Evolutionary conservation across 2,888 invertebrate genomes (phyloP).

Genomic region (Amphimallon solstitiale): DNA sequence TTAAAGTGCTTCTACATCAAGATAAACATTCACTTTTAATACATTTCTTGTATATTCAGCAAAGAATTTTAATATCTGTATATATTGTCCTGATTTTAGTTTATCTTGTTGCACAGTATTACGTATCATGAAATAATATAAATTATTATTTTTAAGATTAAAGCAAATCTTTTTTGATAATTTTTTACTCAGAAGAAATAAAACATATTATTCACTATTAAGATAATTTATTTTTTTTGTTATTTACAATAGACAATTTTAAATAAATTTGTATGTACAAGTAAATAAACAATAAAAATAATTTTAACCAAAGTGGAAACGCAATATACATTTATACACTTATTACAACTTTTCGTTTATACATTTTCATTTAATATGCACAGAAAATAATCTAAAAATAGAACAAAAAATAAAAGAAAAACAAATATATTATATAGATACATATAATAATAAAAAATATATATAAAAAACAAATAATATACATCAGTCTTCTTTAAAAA

Average conservation of each 20-base stretch:
- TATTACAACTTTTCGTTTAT: slow-evolving; percentile 26
- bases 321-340: slow-evolving; percentile 39
- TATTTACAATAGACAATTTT: slow-evolving; percentile 40
- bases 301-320: slow-evolving; percentile 29
- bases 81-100: no score
- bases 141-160: neutral
- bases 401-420: slow-evolving; percentile 49
- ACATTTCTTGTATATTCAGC: no score
- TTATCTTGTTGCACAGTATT: no score
- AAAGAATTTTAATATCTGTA: neutral
- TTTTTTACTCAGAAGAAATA: slow-evolving; percentile 53
- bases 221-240: slow-evolving; percentile 36
- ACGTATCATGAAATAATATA: neutral
- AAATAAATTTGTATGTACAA: slow-evolving; percentile 39
- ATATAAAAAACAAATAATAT: slow-evolving; percentile 47
- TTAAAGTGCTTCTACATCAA: no score
- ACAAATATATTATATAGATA: slow-evolving; percentile 51
- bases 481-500: slow-evolving; percentile 58
- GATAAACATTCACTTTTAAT: no score
- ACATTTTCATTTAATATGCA: slow-evolving; percentile 18
- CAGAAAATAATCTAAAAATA: slow-evolving; percentile 16
- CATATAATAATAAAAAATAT: slow-evolving; percentile 42
- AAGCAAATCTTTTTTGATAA: slow-evolving; percentile 64
- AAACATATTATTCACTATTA: slow-evolving; percentile 45
- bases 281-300: slow-evolving; percentile 34